A percentile compares a stretch with the other conserved stretches of the same genome.
These are phyloP conservation scores for Pinna nobilis DNA, from an alignment of 1,140 invertebrate species.

Conservation along the genomic window DNA sequence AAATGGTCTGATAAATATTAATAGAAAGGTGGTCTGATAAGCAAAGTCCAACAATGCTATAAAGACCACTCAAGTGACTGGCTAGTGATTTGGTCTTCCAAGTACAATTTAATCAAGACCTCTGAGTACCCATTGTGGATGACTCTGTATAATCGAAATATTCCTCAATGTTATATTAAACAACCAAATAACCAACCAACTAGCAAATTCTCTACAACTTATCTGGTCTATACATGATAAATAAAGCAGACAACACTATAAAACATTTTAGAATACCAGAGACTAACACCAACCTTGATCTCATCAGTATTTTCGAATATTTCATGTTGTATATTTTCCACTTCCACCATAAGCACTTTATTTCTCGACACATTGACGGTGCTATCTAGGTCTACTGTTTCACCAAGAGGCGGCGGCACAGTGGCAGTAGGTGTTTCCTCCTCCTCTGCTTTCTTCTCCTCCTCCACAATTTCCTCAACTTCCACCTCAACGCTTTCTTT, in stretches of 20 bases:
- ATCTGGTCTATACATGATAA: not conserved
- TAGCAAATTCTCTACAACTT: not conserved
- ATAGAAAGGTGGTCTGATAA: no score
- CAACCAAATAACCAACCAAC: not conserved
- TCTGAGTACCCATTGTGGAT: not conserved
- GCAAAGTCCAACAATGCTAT: no score
- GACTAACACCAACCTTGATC: slow-evolving; percentile 84
- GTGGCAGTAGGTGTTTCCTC: not conserved
- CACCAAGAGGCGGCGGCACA: slow-evolving; percentile 5
- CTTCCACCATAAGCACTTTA: slow-evolving; percentile 92
- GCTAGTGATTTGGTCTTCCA: no score
- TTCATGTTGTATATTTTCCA: slow-evolving; percentile 94
- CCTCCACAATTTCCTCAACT: slow-evolving; percentile 16
- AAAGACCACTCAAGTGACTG: no score
- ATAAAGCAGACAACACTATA: not conserved
- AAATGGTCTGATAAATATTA: no score
- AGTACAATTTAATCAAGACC: no score
- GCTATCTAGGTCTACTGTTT: slow-evolving; percentile 9
- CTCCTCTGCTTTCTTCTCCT: not conserved
- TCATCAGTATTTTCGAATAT: slow-evolving; percentile 94
- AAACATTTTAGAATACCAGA: not conserved
- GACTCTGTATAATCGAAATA: not conserved
- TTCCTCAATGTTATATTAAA: not conserved
- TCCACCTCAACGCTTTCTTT: slow-evolving; percentile 16
- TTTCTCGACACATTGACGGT: slow-evolving; percentile 2